Evolutionary conservation across 1,140 invertebrate genomes (phyloP), one percentile per base, ranked within the genome.

Genomic region (Lordiphosa mommai): DNA sequence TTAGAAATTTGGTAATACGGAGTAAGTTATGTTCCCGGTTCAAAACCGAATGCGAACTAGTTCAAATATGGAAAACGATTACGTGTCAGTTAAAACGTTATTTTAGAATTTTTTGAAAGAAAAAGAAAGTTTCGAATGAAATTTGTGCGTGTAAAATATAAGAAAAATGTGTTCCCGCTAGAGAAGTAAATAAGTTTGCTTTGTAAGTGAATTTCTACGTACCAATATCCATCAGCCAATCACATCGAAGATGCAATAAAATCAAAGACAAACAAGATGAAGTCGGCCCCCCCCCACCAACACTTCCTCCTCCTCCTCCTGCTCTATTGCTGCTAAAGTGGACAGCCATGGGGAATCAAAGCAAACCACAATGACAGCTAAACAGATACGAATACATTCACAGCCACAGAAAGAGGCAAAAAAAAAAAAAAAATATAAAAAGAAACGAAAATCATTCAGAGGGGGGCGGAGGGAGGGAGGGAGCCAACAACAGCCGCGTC

Each of bases 341-440:
- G 63, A 53, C 63, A 66, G 63, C 64, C 65, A 68, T 13, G 13
- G 17, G 17, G 14, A 65, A 64, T 80, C 76, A 71, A 72, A 79
- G 73, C 72, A 43, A 61, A 61, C 37, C 47, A 77, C 55, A 80
- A 40, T 9, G 17, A 40, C 49, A 52, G 44, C 36, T 33, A 23
- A 14, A 41, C 16, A 61, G 34, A 37, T 32, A 67, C 61, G 57
- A 30, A 61, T 34, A 57, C 20, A 27, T 40, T 29, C 46, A 49
- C 16, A 49, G 29, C 12, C 12, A 44, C 33, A 60, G 33, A 50
- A 27, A 61, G 13, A 50, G 52, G 32, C 13, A 61, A 29, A 59
- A 33, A 20, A 34, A 36, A 27, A 61, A 51, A 63, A 41, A 23
- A 48, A 44, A 9, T n/a, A n/a, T 29, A 27, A 48, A 68, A 61